These are phyloP conservation scores for Tetragnatha montana DNA, from an alignment of 2,888 invertebrate species.

Conservation along the genomic window DNA sequence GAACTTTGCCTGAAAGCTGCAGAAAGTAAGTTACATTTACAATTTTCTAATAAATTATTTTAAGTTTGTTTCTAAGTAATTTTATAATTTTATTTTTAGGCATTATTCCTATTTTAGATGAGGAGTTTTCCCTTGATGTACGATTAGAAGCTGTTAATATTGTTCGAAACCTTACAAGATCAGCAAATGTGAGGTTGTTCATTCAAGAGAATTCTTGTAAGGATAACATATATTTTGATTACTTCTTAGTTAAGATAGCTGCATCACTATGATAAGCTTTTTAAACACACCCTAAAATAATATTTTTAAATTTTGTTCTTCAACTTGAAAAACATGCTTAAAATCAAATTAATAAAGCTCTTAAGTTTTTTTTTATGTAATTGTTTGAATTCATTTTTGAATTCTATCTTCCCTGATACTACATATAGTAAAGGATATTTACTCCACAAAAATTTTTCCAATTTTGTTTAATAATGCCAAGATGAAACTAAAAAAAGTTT, in stretches of 20 bases:
- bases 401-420: too few species aligned
- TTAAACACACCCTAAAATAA: background rate
- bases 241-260: background rate
- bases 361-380: too few species aligned
- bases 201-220: constrained; percentile 53
- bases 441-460: background rate
- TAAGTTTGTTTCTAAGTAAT: background rate
- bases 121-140: constrained; percentile 37
- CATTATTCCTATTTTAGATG: constrained; percentile 51
- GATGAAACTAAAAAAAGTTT: too few species aligned
- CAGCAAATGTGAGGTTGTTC: constrained; percentile 34
- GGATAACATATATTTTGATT: constrained; percentile 17
- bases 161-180: constrained; percentile 51
- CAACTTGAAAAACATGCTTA: background rate
- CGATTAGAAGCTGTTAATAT: constrained; percentile 55
- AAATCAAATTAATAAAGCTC: too few species aligned
- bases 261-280: too few species aligned
- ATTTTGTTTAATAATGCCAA: background rate
- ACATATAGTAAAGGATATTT: too few species aligned
- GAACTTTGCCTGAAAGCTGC: constrained; percentile 21
- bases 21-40: constrained; percentile 30
- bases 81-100: constrained; percentile 20
- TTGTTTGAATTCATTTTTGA: too few species aligned
- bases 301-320: background rate
- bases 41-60: constrained; percentile 5